A percentile compares a stretch with the other conserved stretches of the same genome.
These are phyloP conservation scores for Pterois miles DNA, from an alignment of 2,797 vertebrate genomes.

Conservation along the genomic window DNA sequence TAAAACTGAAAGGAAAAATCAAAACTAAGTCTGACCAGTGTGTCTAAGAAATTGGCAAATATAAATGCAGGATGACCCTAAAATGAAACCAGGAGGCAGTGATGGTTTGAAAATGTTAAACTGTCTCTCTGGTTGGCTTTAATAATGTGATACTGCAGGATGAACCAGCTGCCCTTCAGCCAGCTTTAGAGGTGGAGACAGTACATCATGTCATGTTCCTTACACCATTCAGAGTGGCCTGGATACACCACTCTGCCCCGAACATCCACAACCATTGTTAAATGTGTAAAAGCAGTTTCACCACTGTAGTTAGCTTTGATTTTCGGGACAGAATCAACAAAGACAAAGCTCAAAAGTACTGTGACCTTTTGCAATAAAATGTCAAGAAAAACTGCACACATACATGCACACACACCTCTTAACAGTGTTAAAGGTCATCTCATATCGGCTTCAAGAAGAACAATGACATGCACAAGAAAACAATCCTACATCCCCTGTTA, in stretches of 20 bases:
- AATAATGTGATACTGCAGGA: constrained; percentile 1
- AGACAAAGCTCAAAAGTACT: constrained; percentile 53
- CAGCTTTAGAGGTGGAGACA: not conserved
- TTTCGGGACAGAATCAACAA: constrained; percentile 50
- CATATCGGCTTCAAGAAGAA: constrained; percentile 26
- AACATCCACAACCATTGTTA: constrained; percentile 6
- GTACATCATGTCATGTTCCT: constrained; percentile 15
- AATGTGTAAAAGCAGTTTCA: constrained; percentile 20
- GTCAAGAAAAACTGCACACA: constrained; percentile 54
- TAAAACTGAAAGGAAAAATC: not conserved
- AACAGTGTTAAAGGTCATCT: constrained; percentile 52
- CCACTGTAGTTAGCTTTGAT: constrained; percentile 35
- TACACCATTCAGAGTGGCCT: not conserved
- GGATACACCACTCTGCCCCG: not conserved
- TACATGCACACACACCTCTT: not conserved
- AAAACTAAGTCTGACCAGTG: not conserved
- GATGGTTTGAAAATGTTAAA: not conserved
- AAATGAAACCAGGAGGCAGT: not conserved
- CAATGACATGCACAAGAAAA: constrained; percentile 36
- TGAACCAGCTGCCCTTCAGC: not conserved
- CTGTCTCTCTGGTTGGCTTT: constrained; percentile 3
- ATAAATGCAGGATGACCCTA: not conserved
- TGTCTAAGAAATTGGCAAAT: not conserved
- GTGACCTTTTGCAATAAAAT: constrained; percentile 71
- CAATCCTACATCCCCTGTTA: not conserved